Conservation (phyloP, 2,888 invertebrate species). For the Deladenus siricidicola region DNA sequence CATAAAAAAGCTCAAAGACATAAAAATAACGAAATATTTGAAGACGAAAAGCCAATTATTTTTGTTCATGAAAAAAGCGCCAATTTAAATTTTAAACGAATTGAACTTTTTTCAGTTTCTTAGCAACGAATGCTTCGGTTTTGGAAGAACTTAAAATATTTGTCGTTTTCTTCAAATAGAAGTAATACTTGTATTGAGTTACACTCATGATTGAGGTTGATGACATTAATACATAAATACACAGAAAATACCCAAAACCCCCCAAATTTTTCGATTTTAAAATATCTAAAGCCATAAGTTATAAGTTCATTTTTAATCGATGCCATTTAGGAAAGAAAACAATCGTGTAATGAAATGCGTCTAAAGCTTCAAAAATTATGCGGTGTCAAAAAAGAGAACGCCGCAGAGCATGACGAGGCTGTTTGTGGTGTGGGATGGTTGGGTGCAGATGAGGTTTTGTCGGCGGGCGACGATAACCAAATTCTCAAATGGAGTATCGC, state of each 20-base stretch:
- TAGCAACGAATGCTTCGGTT: not conserved
- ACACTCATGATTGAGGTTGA: no score
- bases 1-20: not conserved
- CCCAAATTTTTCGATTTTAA: not conserved
- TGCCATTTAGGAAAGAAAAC: no score
- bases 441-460: conserved; percentile 83
- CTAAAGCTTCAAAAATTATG: conserved; percentile 6
- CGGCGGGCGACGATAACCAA: conserved; percentile 86
- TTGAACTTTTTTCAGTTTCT: not conserved
- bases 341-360: no score
- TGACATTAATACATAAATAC: no score
- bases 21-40: not conserved
- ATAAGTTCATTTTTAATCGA: no score
- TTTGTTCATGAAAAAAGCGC: not conserved
- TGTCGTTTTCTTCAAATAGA: no score
- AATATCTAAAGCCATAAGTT: not conserved
- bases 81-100: not conserved
- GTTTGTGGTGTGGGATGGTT: conserved; percentile 83
- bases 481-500: conserved; percentile 80
- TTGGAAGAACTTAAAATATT: no score
- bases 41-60: not conserved
- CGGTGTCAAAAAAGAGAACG: not conserved
- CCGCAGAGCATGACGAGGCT: not conserved
- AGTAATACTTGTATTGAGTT: no score
- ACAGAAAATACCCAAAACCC: no score